Evolutionary conservation across 2,888 invertebrate species (phyloP), one percentile per base, ranked within the genome.

Genomic region (Acleris sparsana): DNA sequence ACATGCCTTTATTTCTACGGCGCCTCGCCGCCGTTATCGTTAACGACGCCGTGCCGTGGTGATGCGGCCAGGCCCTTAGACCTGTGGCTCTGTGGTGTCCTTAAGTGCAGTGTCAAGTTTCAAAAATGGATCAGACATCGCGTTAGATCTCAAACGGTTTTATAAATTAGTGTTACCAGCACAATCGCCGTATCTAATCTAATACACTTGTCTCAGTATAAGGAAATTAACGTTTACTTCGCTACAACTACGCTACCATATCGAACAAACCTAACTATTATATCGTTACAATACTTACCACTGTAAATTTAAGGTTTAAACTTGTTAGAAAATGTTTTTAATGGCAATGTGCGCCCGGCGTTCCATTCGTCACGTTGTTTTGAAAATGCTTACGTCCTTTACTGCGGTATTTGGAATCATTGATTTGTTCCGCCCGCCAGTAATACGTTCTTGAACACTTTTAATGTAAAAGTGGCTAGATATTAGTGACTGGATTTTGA

Each of bases 221-320:
- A 66, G 66, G 66, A 62, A 62, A 62, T 66, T 61, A 62, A 33
- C 66, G 62, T 66, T 66, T 66, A 66, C 61, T 61, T 57, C 60
- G 55, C 51, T n/a, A 51, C 61, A 18, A 61, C 20, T 58, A 48
- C 16, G 46, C 51, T n/a, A 43, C 53, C 55, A 65, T 18, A 51
- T 51, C 56, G 56, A 22, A 29, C 22, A 39, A 9, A 22, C 7
- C 22, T 39, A 20, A 16, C 46, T 62, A 48, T 11, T 16, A 25
- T 57, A n/a, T 33, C 16, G 18, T 11, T 17, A 44, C 18, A 46
- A 46, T 22, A 9, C 52, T 62, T 57, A 57, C 16, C 39, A 11
- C 5, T 33, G n/a, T 52, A 20, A 17, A 22, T 25, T 53, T 52
- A 66, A 62, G 61, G 52, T 17, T 44, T 33, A 66, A 44, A 46